Percentiles rank a stretch among this genome's conserved stretches.
Conservation (phyloP, 1,140 invertebrate species). For the Lepidotrigona ventralis region DNA sequence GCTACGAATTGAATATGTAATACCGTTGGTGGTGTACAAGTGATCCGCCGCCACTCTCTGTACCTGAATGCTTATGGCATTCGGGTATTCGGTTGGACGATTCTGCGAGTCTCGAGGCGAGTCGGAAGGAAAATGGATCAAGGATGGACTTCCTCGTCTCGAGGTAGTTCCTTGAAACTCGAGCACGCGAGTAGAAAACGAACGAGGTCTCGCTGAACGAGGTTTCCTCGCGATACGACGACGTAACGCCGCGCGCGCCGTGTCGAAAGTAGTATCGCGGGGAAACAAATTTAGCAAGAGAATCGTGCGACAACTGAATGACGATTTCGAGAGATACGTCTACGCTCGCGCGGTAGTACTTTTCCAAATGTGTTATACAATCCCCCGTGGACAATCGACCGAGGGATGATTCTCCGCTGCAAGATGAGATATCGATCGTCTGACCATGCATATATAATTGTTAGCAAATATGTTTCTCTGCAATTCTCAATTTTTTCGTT, state of each 20-base stretch:
- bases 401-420: too few relatives aligned
- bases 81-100: not conserved
- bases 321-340: not conserved
- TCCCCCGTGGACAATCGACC: too few relatives aligned
- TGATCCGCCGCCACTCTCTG: too few relatives aligned
- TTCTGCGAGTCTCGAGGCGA: not conserved
- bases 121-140: constrained; percentile 47
- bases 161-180: constrained; percentile 36
- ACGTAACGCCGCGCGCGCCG: not conserved
- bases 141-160: constrained; percentile 16
- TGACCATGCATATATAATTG: too few relatives aligned
- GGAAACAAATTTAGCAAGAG: not conserved
- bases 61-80: not conserved
- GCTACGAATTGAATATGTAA: too few relatives aligned
- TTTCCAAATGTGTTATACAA: not conserved
- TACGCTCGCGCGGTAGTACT: not conserved
- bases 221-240: not conserved
- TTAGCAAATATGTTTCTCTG: too few relatives aligned
- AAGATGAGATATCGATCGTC: too few relatives aligned
- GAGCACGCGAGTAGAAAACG: constrained; percentile 20
- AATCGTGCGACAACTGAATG: too few relatives aligned
- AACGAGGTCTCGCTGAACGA: not conserved
- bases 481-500: too few relatives aligned
- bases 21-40: too few relatives aligned
- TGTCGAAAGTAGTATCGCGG: too few relatives aligned